Evolutionary conservation across 2,797 vertebrate species (phyloP).

Genomic region (Siniperca undulata): DNA sequence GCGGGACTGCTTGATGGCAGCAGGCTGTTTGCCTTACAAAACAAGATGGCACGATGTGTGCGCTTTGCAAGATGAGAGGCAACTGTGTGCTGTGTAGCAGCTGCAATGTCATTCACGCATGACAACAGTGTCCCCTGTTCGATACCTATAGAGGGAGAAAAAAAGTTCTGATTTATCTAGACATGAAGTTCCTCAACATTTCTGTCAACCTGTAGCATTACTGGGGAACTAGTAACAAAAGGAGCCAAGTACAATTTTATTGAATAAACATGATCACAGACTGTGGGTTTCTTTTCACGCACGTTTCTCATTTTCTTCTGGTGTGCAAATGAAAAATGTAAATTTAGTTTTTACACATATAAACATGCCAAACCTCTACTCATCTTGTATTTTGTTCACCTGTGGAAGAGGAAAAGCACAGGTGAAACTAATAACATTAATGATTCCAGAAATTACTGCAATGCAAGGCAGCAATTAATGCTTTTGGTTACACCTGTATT

Average conservation of each 20-base stretch:
- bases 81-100: slow-evolving; percentile 88
- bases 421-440: neutral
- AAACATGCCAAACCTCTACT: neutral
- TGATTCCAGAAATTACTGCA: too few species aligned
- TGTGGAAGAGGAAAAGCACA: neutral
- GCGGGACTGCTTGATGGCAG: slow-evolving; percentile 81
- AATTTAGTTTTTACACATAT: neutral
- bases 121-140: slow-evolving; percentile 88
- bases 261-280: neutral
- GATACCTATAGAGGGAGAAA: slow-evolving; percentile 82
- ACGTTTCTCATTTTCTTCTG: neutral
- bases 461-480: neutral
- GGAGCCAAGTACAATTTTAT: neutral
- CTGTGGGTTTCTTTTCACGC: neutral
- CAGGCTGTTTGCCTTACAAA: slow-evolving; percentile 87
- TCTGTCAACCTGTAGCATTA: neutral
- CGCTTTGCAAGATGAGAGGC: slow-evolving; percentile 89
- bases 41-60: slow-evolving; percentile 92
- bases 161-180: too few species aligned
- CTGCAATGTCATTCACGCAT: slow-evolving; percentile 91
- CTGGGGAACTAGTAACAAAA: too few species aligned
- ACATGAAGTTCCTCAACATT: neutral
- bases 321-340: neutral
- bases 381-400: neutral
- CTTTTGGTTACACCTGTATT: neutral